These are phyloP conservation scores for Xanthia icteritia DNA, from an alignment of 2,888 invertebrate species.

Conservation along the genomic window DNA sequence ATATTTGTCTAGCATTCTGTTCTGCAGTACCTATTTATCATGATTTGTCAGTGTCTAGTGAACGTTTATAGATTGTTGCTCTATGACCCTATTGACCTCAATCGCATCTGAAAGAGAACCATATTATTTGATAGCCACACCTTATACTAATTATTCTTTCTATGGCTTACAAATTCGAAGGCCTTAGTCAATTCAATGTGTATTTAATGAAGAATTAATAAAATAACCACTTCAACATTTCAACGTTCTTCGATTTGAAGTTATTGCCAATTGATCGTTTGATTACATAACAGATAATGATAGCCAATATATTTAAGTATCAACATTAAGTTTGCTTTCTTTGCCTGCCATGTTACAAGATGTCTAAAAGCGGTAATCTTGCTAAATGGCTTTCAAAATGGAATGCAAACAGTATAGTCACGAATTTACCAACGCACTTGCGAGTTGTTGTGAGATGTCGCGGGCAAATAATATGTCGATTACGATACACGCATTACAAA, in stretches of 20 bases:
- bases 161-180: constrained; percentile 23
- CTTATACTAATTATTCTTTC: constrained; percentile 12
- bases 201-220: constrained; percentile 17
- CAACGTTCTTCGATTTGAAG: constrained; percentile 7
- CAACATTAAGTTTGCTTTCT: constrained; percentile 49
- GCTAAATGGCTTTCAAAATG: constrained; percentile 60
- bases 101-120: constrained; percentile 19
- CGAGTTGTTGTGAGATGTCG: constrained; percentile 11
- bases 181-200: constrained; percentile 5
- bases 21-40: background rate
- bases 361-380: constrained; percentile 40
- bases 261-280: constrained; percentile 26
- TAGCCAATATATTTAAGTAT: constrained; percentile 46
- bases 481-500: constrained; percentile 12
- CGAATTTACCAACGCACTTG: constrained; percentile 44
- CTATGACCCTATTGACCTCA: constrained; percentile 18
- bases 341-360: constrained; percentile 44
- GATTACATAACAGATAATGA: constrained; percentile 51
- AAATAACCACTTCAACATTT: constrained; percentile 6
- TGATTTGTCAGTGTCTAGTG: constrained; percentile 18
- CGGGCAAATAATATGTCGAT: constrained; percentile 19
- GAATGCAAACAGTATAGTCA: constrained; percentile 60
- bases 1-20: constrained; percentile 1
- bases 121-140: constrained; percentile 16
- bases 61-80: constrained; percentile 17